phyloP scores from a whole-genome alignment of 1,140 invertebrate species.

The Macrotrachela quadricornifera region DNA sequence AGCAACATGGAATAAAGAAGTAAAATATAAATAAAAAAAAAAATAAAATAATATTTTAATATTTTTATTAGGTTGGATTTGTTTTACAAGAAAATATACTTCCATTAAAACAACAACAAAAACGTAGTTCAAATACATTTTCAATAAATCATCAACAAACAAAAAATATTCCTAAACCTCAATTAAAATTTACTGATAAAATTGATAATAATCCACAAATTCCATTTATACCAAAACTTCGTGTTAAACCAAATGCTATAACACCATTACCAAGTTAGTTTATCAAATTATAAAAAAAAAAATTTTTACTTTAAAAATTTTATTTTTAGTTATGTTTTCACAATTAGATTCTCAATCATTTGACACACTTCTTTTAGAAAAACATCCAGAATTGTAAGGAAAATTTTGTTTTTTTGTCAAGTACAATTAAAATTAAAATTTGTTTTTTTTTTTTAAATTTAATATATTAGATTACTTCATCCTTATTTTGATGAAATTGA shows the following conservation, averaged over 20 bases:
- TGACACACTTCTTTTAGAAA: not conserved
- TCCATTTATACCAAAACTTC: constrained; percentile 58
- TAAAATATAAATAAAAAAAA: constrained; percentile 11
- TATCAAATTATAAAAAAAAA: too few relatives aligned
- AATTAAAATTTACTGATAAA: constrained; percentile 58
- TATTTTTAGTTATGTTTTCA: constrained; percentile 13
- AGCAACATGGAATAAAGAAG: constrained; percentile 38
- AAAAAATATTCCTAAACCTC: constrained; percentile 53
- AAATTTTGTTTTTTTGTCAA: constrained; percentile 4
- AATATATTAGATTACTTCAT: too few relatives aligned
- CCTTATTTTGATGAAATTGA: too few relatives aligned
- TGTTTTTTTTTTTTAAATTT: too few relatives aligned
- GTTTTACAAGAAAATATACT: constrained; percentile 6
- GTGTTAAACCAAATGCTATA: constrained; percentile 63
- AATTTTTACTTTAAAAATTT: too few relatives aligned
- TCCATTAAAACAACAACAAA: constrained; percentile 14
- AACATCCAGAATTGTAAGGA: constrained; percentile 4
- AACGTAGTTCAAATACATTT: constrained; percentile 39
- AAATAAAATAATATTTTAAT: not conserved
- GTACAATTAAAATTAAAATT: constrained; percentile 10
- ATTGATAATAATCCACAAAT: constrained; percentile 48
- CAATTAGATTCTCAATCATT: too few relatives aligned
- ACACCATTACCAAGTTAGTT: constrained; percentile 40
- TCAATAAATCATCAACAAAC: too few relatives aligned
- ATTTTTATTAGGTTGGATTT: not conserved